These are phyloP conservation scores for Actinemys pallida DNA, from an alignment of 2,113 vertebrate genomes.

Conservation along the genomic window DNA sequence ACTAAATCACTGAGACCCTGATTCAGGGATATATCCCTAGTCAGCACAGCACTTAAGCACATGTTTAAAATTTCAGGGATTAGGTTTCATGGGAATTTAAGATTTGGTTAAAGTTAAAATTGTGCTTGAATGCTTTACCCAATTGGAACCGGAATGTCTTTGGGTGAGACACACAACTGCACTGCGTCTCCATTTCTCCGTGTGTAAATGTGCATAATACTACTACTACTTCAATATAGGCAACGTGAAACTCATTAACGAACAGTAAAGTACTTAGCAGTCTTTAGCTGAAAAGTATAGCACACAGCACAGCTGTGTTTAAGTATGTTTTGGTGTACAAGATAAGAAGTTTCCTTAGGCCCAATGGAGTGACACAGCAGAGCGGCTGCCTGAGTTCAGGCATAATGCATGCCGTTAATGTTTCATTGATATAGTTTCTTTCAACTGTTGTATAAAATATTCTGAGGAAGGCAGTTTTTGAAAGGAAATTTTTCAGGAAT, in stretches of 20 bases:
- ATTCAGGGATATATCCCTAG: rapidly evolving
- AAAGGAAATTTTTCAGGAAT: neutral
- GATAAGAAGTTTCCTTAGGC: neutral
- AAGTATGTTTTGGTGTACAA: neutral
- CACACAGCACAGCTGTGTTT: neutral
- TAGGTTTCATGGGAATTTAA: neutral
- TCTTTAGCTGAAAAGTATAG: neutral
- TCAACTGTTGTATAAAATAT: neutral
- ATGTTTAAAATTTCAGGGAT: rapidly evolving
- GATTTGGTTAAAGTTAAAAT: neutral
- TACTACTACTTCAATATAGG: no score
- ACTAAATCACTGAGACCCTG: neutral
- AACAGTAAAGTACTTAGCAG: neutral
- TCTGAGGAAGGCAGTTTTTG: neutral
- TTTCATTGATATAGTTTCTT: neutral
- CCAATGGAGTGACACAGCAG: no score
- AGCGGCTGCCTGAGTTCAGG: no score
- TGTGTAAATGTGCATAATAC: neutral
- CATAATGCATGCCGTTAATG: neutral
- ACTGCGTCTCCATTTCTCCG: neutral
- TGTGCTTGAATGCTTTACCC: neutral
- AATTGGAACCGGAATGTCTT: neutral
- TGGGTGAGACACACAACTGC: neutral
- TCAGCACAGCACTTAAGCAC: neutral
- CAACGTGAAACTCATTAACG: rapidly evolving